Conservation (phyloP, 2,113 vertebrate genomes). For the Oophaga pumilio region DNA sequence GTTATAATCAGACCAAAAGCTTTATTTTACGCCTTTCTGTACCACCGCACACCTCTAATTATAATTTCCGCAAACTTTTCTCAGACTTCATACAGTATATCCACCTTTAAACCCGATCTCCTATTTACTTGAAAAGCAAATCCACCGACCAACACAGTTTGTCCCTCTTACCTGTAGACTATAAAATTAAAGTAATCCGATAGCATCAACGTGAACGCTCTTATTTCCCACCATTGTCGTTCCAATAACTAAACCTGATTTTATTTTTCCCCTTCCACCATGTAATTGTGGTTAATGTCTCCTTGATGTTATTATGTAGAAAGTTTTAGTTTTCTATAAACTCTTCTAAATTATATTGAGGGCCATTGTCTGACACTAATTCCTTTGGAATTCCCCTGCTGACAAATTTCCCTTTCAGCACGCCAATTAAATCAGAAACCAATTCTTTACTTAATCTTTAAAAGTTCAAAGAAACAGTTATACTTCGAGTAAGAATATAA, state of each 20-base stretch:
- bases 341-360: slow-evolving; percentile 28
- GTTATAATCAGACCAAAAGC: no score
- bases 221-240: slow-evolving; percentile 3
- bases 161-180: neutral
- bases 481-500: slow-evolving; percentile 14
- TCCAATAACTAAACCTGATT: neutral
- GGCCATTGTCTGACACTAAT: slow-evolving; percentile 45
- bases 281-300: slow-evolving; percentile 3
- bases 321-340: slow-evolving; percentile 27
- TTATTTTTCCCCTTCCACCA: neutral
- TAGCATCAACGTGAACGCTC: neutral
- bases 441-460: slow-evolving; percentile 28
- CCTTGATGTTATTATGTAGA: slow-evolving; percentile 28
- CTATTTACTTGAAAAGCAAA: neutral
- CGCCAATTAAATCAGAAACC: slow-evolving; percentile 40
- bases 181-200: slow-evolving; percentile 6
- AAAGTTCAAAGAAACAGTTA: slow-evolving; percentile 44
- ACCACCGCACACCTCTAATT: no score
- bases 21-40: no score
- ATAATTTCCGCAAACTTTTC: neutral
- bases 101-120: neutral
- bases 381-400: slow-evolving; percentile 42
- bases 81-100: neutral
- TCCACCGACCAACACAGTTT: neutral
- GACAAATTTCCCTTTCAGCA: slow-evolving; percentile 44